These are phyloP conservation scores for Anguilla megastoma DNA, from an alignment of 2,797 vertebrate genomes.

Conservation along the genomic window DNA sequence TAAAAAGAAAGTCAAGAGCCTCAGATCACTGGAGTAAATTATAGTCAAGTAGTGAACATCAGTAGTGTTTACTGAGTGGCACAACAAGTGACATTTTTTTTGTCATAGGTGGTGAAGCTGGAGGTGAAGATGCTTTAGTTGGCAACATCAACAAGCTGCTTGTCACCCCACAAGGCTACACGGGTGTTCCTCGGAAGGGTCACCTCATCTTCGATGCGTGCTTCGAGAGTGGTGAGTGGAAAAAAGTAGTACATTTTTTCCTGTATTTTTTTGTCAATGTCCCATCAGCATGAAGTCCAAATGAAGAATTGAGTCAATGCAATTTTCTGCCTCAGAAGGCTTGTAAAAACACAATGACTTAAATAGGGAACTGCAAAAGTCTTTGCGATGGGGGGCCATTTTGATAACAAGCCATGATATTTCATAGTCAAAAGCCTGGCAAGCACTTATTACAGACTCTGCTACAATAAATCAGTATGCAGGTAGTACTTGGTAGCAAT, in stretches of 20 bases:
- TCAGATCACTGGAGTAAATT: not conserved
- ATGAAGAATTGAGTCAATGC: not conserved
- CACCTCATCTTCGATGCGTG: constrained; percentile 95
- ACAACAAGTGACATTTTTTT: constrained; percentile 27
- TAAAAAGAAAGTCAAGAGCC: no score
- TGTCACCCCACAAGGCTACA: constrained; percentile 81
- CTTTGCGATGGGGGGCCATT: not conserved
- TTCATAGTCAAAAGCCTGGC: not conserved
- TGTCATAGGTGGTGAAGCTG: constrained; percentile 77
- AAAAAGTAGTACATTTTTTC: not conserved
- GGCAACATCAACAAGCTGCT: constrained; percentile 89
- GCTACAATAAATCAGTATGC: not conserved
- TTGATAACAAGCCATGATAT: not conserved
- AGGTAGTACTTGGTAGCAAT: not conserved
- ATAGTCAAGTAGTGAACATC: not conserved
- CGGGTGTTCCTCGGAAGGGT: constrained; percentile 83
- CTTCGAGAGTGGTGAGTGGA: constrained; percentile 94
- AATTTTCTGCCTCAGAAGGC: not conserved
- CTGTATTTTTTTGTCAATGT: not conserved
- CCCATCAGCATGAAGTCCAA: not conserved
- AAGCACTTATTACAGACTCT: not conserved
- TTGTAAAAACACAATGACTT: not conserved
- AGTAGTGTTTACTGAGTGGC: not conserved
- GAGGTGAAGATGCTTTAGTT: constrained; percentile 84
- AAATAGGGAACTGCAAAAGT: not conserved